Conservation (phyloP, 2,797 vertebrate genomes). For the Phataginus tricuspis region DNA sequence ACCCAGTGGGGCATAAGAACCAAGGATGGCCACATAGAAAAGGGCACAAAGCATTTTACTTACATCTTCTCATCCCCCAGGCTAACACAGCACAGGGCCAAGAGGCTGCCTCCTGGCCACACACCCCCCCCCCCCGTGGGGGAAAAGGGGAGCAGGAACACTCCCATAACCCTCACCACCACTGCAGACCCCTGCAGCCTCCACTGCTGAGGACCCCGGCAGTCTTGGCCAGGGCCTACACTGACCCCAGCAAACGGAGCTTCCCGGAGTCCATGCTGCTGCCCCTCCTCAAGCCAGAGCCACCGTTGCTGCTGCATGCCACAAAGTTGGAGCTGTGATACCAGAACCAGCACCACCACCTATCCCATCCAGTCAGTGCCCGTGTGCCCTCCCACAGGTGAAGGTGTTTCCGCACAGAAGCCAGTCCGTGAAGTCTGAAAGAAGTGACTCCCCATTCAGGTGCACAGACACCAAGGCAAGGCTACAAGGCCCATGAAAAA, state of each 20-base stretch:
- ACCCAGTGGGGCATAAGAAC: neutral
- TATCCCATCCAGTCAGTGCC: neutral
- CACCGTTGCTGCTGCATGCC: neutral
- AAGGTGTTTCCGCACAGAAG: neutral
- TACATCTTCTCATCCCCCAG: neutral
- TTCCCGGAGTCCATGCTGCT: neutral
- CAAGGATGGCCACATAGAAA: no score
- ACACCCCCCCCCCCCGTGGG: neutral
- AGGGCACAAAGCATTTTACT: neutral
- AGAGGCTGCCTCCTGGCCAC: neutral
- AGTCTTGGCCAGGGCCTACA: neutral
- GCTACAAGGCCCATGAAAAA: neutral
- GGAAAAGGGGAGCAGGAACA: neutral
- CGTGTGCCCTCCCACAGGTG: neutral
- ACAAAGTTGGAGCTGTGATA: neutral
- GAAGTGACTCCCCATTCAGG: neutral
- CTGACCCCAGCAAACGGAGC: neutral
- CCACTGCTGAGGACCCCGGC: neutral
- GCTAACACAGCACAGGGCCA: neutral
- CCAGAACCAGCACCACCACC: neutral
- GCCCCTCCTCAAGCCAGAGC: neutral
- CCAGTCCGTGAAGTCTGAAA: neutral
- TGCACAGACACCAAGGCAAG: neutral
- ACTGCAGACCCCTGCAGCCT: neutral
- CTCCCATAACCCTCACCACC: neutral